Evolutionary conservation across 2,113 vertebrate genomes (phyloP).

Genomic region (Serinus canaria): DNA sequence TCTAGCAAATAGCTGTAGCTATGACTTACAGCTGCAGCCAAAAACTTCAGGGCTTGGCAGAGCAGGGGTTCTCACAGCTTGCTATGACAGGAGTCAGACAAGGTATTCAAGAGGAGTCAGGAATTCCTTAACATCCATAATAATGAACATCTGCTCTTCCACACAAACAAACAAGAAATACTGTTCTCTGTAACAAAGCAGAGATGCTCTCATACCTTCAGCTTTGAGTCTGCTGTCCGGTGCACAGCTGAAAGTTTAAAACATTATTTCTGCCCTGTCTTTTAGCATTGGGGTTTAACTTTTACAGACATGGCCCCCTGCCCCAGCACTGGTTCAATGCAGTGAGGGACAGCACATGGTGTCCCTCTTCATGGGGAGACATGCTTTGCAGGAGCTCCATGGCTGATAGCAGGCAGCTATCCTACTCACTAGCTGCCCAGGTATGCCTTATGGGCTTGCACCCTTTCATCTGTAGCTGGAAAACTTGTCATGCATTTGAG

Average conservation of each 20-base stretch:
- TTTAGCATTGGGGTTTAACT: neutral
- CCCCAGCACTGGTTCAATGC: neutral
- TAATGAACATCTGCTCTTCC: constrained; percentile 16
- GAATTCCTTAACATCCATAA: neutral
- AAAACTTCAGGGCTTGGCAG: constrained; percentile 27
- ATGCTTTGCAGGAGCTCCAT: neutral
- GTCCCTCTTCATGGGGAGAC: neutral
- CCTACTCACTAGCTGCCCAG: neutral
- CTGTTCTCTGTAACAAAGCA: neutral
- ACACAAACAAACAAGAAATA: neutral
- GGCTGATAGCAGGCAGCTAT: neutral
- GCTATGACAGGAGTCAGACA: constrained; percentile 27
- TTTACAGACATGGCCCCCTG: neutral
- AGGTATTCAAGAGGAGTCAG: neutral
- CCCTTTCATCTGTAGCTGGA: neutral
- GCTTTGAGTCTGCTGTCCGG: neutral
- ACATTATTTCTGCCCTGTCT: neutral
- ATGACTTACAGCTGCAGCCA: constrained; percentile 3
- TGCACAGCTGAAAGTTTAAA: neutral
- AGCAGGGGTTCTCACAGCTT: neutral
- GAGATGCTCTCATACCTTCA: neutral
- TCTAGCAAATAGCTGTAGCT: constrained; percentile 1
- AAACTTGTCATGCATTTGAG: neutral
- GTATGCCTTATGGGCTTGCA: neutral
- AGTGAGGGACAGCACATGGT: fast-evolving